Conservation (phyloP, 2,797 vertebrate genomes). For the Semaprochilodus insignis region DNA sequence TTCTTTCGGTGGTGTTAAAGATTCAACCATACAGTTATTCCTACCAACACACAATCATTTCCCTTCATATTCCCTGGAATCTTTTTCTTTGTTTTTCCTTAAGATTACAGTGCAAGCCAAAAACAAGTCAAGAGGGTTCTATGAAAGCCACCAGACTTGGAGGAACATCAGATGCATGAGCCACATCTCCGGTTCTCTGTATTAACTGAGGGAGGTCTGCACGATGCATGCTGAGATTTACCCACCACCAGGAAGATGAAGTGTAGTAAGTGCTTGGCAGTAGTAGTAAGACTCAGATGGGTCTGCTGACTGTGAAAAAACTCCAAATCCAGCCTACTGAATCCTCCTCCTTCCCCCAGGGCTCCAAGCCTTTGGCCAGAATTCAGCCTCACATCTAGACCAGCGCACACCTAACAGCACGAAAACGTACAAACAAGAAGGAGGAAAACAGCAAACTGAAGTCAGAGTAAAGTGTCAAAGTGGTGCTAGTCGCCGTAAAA, state of each 20-base stretch:
- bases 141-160: too few relatives aligned
- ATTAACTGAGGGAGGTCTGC: background rate
- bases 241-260: background rate
- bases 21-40: too few relatives aligned
- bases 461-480: slow-evolving; percentile 5
- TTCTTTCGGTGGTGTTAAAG: background rate
- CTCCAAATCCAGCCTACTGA: slow-evolving; percentile 21
- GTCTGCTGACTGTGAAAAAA: slow-evolving; percentile 6
- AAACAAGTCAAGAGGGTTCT: too few relatives aligned
- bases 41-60: too few relatives aligned
- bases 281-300: background rate
- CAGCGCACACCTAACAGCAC: background rate
- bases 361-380: background rate
- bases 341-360: background rate
- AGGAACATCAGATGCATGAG: background rate
- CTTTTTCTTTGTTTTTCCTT: too few relatives aligned
- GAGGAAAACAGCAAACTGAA: background rate
- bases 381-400: background rate
- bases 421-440: background rate
- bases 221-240: background rate
- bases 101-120: too few relatives aligned
- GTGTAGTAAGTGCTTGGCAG: background rate
- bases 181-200: background rate
- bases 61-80: too few relatives aligned
- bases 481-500: background rate